Evolutionary conservation across 2,888 invertebrate species (phyloP), one percentile per base, ranked within the genome.

Genomic region (Nephrotoma guestfalica): DNA sequence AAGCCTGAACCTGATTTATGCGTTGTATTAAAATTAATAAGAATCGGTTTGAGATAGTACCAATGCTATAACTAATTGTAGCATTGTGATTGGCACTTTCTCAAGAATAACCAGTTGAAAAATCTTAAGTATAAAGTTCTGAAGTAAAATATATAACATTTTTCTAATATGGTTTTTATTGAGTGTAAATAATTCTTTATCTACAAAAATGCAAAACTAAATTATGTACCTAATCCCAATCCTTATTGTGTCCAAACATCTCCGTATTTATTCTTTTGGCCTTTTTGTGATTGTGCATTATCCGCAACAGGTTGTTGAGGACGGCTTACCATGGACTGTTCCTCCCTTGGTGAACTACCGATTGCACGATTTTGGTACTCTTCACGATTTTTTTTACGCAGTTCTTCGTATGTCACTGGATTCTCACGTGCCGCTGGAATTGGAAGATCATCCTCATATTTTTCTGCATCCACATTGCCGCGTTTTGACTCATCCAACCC

Each of bases 301-400:
- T 71, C 71, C 9, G 9, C 51, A 30, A 30, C 1, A n/a, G 86
- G 45, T 30, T 84, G 6, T 51, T 83, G 18, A 4, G 85, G n/a
- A 11, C 45, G 41, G 86, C 87, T 87, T 45, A 88, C 87, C 13
- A 89, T 87, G 0, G 88, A 87, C 6, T 90, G 89, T 6, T 88
- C 88, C 18, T 90, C 90, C 30, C 89, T 88, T 3, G 86, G 42
- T 30, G 89, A 88, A 18, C 88, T 89, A 0, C 40, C 43, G 4
- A 9, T 71, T 57, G 41, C 42, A 6, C 42, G 15, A 85, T 90
- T 90, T 0, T 86, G 89, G 90, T 93, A 94, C 43, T 95, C 94
- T 57, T 94, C 94, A 86, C 96, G 92, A 91, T 96, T 96, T 89
- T 92, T 93, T 86, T 93, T 93, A 30, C 96, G 93, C 87, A 96